Base-by-base conservation (phyloP, 1,140 invertebrate species). In the Atopsyche davidsoni region DNA sequence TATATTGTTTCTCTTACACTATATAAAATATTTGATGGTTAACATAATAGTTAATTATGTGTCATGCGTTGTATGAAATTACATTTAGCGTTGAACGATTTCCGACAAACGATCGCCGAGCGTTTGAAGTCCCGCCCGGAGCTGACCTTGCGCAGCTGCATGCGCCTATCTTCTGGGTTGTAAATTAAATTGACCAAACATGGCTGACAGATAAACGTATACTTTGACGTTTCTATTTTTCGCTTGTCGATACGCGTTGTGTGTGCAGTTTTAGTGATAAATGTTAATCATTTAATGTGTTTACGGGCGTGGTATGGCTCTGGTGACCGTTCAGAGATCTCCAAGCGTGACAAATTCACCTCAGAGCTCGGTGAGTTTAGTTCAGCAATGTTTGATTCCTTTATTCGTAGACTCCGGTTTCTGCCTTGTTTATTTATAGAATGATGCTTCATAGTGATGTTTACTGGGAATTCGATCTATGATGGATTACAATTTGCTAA, bases 271-370 rank as follows among this genome's bases (percentile, higher is more conserved):
- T 44, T 38, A 36, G n/a, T 38, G 3, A 40, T 17, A 44, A 41
- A 31, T 44, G 31, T 51, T 45, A n/a, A 13, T 44, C 13, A 41
- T 16, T 53, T 47, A 46, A 53, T 53, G 51, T 53, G 43, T 47
- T 53, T 39, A 28, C 43, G 31, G 11, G 36, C 16, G 51, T 47
- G 40, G 25, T 48, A 81, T 82, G 80, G 79, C 80, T 62, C 69
- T 81, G 62, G 80, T 81, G 61, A 80, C 78, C 41, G 78, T 82
- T 53, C 79, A 81, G 61, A 71, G 79, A 55, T 81, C 79, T 52
- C 80, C 79, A 47, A 81, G 79, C 62, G 72, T 51, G 40, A 51
- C 48, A 45, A 80, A 76, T 67, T 80, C 78, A 54, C 78, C 78
- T 18, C 77, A 76, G 63, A 79, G 75, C 65, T 76, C 76, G 63